phyloP scores from a whole-genome alignment of 2,113 vertebrate species.

The Zosterops lateralis region DNA sequence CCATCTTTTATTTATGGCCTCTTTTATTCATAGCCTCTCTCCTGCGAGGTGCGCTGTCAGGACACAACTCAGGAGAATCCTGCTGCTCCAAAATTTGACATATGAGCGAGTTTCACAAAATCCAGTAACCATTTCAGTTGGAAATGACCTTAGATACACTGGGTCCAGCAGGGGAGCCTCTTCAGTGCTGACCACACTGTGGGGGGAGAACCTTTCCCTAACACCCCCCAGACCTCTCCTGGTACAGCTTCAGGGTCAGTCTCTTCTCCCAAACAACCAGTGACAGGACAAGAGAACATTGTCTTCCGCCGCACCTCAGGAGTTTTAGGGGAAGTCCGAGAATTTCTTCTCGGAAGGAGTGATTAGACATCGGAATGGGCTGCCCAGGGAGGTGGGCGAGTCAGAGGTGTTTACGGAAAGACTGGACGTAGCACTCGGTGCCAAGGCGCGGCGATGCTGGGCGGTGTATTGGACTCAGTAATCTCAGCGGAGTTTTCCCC shows the following conservation, averaged over 20 bases:
- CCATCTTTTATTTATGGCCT: not conserved
- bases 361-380: too few species aligned
- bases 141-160: not conserved
- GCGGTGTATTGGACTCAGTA: rapidly evolving
- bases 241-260: not conserved
- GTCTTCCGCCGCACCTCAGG: too few species aligned
- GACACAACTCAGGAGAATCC: rapidly evolving
- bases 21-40: not conserved
- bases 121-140: not conserved
- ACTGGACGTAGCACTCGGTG: not conserved
- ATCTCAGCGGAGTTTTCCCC: rapidly evolving
- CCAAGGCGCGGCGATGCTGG: rapidly evolving
- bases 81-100: rapidly evolving
- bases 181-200: not conserved
- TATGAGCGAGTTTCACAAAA: not conserved
- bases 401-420: too few species aligned
- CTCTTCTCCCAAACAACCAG: not conserved
- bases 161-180: not conserved
- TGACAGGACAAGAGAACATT: too few species aligned
- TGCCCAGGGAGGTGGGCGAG: not conserved
- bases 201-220: not conserved
- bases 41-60: rapidly evolving
- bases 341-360: not conserved
- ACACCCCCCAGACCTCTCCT: not conserved
- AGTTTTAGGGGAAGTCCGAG: not conserved